These are phyloP conservation scores for Oriolus oriolus DNA, from an alignment of 2,113 vertebrate species.

Conservation along the genomic window DNA sequence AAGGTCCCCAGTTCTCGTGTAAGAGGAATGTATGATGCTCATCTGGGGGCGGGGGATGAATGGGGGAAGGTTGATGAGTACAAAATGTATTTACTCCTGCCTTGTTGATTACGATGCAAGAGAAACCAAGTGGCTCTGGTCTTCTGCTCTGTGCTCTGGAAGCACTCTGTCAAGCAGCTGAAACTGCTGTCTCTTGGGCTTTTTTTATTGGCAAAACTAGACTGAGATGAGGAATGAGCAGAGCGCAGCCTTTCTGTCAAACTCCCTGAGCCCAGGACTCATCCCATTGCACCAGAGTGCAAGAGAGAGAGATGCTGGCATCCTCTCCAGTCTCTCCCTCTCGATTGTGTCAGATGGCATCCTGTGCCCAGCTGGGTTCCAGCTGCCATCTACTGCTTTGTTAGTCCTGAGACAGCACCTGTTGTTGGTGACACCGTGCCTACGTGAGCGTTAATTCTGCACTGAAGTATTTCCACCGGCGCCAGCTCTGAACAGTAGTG, in stretches of 20 bases:
- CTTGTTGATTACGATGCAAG: not conserved
- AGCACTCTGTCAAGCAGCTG: not conserved
- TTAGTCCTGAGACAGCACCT: not conserved
- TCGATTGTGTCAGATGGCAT: not conserved
- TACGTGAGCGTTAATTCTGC: not conserved
- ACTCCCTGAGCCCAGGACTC: not conserved
- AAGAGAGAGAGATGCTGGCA: not conserved
- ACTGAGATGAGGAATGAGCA: not conserved
- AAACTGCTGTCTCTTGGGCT: not conserved
- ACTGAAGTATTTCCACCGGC: not conserved
- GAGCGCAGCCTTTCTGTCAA: not conserved
- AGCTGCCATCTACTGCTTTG: not conserved
- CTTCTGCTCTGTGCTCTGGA: not conserved
- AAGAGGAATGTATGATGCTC: not conserved
- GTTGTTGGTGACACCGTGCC: not conserved
- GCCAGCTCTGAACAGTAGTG: not conserved
- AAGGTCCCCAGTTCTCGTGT: not conserved
- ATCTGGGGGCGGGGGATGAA: not conserved
- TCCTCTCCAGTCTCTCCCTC: not conserved
- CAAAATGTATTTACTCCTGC: not conserved
- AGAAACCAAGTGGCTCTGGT: not conserved
- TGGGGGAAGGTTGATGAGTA: not conserved
- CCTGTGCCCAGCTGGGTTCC: not conserved
- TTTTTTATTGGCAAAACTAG: not conserved
- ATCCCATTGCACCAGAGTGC: not conserved